These are phyloP conservation scores for Dryoscopus gambensis DNA, from an alignment of 2,113 vertebrate species.

Conservation along the genomic window DNA sequence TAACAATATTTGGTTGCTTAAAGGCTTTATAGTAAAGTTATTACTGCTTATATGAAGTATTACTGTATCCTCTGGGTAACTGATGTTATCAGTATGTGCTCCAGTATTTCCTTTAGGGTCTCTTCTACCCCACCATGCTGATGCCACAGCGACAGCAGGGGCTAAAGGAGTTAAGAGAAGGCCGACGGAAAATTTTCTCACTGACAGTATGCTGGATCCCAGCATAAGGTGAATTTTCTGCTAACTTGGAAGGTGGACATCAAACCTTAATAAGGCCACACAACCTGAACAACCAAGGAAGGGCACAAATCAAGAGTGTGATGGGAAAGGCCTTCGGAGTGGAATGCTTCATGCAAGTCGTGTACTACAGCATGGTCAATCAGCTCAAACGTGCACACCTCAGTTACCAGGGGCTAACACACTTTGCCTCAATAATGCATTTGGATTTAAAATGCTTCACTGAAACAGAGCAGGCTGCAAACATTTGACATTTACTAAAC, in stretches of 20 bases:
- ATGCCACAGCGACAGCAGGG: too few species aligned
- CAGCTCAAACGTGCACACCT: fast-evolving
- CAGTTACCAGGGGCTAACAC: neutral
- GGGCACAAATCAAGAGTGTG: neutral
- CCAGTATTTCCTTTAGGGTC: neutral
- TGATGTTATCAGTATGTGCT: neutral
- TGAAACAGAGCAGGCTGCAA: neutral
- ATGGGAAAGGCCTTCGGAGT: neutral
- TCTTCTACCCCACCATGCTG: neutral
- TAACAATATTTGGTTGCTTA: neutral
- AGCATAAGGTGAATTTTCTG: neutral
- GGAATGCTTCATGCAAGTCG: neutral
- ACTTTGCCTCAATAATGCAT: neutral
- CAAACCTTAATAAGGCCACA: neutral
- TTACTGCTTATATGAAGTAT: neutral
- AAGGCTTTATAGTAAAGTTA: neutral
- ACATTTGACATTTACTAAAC: neutral
- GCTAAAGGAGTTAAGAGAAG: neutral
- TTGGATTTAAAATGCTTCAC: neutral
- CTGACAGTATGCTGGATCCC: neutral
- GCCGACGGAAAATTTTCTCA: neutral
- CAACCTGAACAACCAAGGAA: neutral
- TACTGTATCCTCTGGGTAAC: neutral
- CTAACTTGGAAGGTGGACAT: neutral
- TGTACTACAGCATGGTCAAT: neutral